These are phyloP conservation scores for Psittacula derbiana DNA, from an alignment of 2,797 vertebrate genomes.

Conservation along the genomic window DNA sequence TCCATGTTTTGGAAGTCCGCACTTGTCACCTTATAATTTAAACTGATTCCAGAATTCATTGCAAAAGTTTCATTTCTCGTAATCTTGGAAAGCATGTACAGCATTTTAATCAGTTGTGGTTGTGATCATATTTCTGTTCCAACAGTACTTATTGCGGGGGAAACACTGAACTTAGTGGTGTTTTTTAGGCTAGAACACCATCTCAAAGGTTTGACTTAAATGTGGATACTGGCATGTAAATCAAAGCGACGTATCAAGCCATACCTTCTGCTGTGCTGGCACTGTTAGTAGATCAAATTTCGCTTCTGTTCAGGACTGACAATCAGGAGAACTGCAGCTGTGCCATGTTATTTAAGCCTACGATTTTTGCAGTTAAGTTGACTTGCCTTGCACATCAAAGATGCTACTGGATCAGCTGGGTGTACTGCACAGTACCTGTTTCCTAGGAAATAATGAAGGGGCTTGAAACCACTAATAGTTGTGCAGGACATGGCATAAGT, in stretches of 20 bases:
- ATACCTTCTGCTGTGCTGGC: background rate
- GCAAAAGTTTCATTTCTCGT: background rate
- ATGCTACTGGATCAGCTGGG: background rate
- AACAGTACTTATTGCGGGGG: rapidly evolving
- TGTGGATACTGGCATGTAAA: background rate
- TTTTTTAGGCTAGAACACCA: background rate
- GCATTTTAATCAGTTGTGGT: background rate
- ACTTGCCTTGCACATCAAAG: background rate
- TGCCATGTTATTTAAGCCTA: rapidly evolving
- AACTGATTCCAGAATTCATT: background rate
- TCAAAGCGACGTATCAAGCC: background rate
- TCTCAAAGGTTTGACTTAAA: background rate
- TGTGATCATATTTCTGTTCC: background rate
- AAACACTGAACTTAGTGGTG: background rate
- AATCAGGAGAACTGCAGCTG: background rate
- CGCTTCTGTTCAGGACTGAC: background rate
- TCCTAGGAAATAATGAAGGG: background rate
- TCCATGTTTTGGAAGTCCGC: background rate
- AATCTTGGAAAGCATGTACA: background rate
- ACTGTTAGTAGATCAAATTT: background rate
- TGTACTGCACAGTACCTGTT: background rate
- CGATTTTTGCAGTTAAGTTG: background rate
- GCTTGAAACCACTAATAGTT: background rate
- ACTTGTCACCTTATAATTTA: background rate
- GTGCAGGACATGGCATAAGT: background rate